Evolutionary conservation across 1,140 invertebrate genomes (phyloP).

Genomic region (Trinorchestia longiramus): DNA sequence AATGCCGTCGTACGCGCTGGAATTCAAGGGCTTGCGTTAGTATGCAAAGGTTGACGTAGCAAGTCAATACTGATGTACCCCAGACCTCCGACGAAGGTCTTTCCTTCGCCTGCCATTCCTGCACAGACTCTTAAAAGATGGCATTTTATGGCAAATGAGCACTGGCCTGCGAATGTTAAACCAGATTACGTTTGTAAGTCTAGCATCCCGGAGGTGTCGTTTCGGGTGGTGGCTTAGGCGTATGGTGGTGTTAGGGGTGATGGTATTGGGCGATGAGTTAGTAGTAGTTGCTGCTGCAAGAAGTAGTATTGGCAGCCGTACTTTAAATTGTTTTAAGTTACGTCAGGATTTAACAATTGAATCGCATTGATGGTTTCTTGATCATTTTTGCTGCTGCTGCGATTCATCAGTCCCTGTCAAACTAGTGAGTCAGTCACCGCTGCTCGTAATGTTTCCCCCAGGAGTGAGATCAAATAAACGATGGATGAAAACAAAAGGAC

Average conservation of each 20-base stretch:
- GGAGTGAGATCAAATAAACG: no score
- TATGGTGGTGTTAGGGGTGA: not conserved
- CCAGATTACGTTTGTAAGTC: conserved; percentile 18
- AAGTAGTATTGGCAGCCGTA: no score
- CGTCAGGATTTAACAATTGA: no score
- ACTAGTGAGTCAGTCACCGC: no score
- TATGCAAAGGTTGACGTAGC: not conserved
- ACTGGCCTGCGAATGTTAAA: conserved; percentile 3
- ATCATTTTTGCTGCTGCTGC: no score
- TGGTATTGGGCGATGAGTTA: not conserved
- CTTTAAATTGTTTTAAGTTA: no score
- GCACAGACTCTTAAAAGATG: not conserved
- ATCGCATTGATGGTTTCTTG: no score
- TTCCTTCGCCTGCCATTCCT: not conserved
- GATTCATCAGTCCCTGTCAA: no score
- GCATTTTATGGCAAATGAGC: conserved; percentile 14
- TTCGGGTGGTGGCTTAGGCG: not conserved
- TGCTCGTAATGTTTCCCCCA: no score
- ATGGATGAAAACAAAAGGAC: no score
- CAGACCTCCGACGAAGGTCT: not conserved
- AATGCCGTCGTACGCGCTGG: not conserved
- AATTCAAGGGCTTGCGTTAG: not conserved
- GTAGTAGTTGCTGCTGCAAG: no score
- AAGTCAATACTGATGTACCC: not conserved
- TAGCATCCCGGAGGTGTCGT: not conserved